Evolutionary conservation across 64 coral and sea anemone genomes (phyloP), one percentile per base, ranked within the genome.

Genomic region (Dendronephthya gigantea): DNA sequence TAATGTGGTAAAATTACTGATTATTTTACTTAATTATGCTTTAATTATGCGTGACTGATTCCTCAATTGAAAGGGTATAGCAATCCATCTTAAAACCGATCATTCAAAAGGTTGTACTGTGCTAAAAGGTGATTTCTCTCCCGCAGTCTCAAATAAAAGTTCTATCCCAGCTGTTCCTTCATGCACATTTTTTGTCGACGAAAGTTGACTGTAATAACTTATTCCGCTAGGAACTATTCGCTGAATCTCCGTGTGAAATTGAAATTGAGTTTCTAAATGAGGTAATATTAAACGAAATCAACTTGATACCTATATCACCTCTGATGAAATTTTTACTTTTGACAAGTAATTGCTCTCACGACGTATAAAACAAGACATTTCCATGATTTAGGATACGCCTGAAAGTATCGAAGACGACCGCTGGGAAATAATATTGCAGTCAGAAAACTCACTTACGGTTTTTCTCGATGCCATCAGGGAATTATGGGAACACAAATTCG

Each of bases 231-330:
- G 91, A 97, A 58, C 91, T 93, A 56, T 97, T 85, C 40, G 89
- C 90, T 82, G 91, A 91, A 23, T 68, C 68, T 34, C 89, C 91
- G 1, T 93, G 94, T 82, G 89, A 93, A 65, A 74, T 93, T 49
- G 94, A 86, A 23, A 87, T 97, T 69, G 65, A 82, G 66, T 93
- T 97, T 35, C 87, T 83, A 62, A 91, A 97, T 36, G 94, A 97
- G 94, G 94, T 97, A 89, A 89, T 40, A 3, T 7, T 22, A 76
- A 48, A 0, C 22, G 10, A 37, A 49, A 75, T 1, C 49, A 50
- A 23, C 59, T 28, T 48, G 23, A 50, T 0, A 85, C 8, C 23
- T 25, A 3, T 50, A 6, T 13, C 85, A 45, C 68, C 35, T 34
- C 32, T 17, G 9, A n/a, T n/a, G n/a, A n/a, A n/a, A n/a, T n/a